Conservation (phyloP, 2,797 vertebrate genomes). For the Rhynchotus rufescens region DNA sequence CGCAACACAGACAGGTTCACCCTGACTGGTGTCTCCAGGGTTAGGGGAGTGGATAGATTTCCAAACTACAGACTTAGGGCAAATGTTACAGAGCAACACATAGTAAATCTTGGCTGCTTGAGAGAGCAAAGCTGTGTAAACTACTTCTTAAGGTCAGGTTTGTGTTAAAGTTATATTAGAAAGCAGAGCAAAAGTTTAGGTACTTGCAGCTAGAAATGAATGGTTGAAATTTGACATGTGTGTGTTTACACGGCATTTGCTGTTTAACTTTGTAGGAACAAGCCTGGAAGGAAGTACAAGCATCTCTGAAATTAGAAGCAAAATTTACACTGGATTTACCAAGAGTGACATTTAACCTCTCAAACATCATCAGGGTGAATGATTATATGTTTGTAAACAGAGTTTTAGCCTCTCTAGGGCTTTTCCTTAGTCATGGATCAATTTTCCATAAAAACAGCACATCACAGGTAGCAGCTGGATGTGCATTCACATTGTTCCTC, state of each 20-base stretch:
- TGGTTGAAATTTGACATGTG: background rate
- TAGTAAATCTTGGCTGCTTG: conserved; percentile 40
- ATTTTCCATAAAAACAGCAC: background rate
- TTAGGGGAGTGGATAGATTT: background rate
- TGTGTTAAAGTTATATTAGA: conserved; percentile 52
- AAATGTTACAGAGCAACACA: conserved; percentile 54
- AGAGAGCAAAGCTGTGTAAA: conserved; percentile 65
- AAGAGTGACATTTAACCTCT: background rate
- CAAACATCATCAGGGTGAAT: background rate
- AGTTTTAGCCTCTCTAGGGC: background rate
- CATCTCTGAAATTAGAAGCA: background rate
- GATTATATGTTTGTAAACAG: background rate
- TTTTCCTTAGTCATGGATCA: background rate
- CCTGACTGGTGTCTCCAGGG: background rate
- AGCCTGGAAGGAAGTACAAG: background rate
- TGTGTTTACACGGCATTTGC: background rate
- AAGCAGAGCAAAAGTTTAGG: conserved; percentile 47
- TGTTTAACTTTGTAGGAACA: background rate
- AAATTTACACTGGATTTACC: background rate
- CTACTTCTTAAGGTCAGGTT: conserved; percentile 68
- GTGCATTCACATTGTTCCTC: background rate
- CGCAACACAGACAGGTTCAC: background rate
- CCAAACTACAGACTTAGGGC: background rate
- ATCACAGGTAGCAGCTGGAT: background rate
- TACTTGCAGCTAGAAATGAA: conserved; percentile 13